Evolutionary conservation across 2,797 vertebrate species (phyloP), one percentile per base, ranked within the genome.

Genomic region (Myioborus miniatus): DNA sequence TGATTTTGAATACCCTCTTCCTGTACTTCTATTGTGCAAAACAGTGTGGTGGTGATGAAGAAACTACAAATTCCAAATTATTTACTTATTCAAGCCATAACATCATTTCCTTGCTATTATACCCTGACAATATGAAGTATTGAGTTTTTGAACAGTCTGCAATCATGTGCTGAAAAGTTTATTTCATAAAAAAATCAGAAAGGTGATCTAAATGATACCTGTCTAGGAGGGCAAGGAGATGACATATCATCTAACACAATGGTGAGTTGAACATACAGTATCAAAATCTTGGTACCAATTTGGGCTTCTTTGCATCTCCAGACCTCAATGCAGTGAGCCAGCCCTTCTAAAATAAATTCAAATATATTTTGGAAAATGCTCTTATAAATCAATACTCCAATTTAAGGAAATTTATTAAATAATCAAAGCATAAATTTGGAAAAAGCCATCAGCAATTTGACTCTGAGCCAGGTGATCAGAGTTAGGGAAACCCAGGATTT

Each of bases 151-250:
- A 70, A 55, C 47, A 34, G 18, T 29, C 74, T 70, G 44, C 17
- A 47, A 82, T 22, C 6, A 37, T 13, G 12, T 17, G 36, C 20
- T 56, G 47, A 74, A 72, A 32, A 65, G 5, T 6, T 70, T 62
- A 49, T 56, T 87, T 80, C 12, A n/a, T 34, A 14, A 71, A 70
- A 59, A 60, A 72, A 9, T 46, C 39, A 32, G 37, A 80, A 87
- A 36, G 0, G 0, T 65, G 19, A 22, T 27, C 19, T 67, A 9
- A 34, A 24, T 7, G 3, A 19, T 32, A n/a, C 4, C 19, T 41
- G 13, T 43, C 18, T n/a, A 21, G 19, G 14, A 63, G 15, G 30
- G 36, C 19, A 58, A 79, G 58, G 49, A 62, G 23, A 44, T 14
- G 12, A 20, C 11, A 21, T 4, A 8, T 63, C 27, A 63, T 17